A percentile compares a stretch with the other conserved stretches of the same genome.
These are phyloP conservation scores for Psylliodes chrysocephalus DNA, from an alignment of 2,888 invertebrate genomes.

Conservation along the genomic window DNA sequence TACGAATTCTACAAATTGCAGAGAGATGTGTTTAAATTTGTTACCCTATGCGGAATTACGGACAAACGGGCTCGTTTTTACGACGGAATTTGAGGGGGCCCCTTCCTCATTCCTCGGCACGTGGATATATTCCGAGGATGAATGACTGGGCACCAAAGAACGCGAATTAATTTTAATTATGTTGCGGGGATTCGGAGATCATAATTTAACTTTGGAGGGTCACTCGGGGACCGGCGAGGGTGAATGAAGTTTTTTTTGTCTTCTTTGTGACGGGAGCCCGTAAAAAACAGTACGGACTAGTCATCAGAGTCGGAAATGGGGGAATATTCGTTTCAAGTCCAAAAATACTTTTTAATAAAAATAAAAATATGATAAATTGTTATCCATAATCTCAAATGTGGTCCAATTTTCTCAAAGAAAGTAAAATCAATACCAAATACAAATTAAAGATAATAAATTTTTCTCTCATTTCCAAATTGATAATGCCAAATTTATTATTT, in stretches of 20 bases:
- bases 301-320: too few species aligned
- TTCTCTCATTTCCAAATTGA: too few species aligned
- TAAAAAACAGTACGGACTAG: background rate
- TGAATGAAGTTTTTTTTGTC: background rate
- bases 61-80: conserved; percentile 17
- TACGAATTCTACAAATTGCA: too few species aligned
- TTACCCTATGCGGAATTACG: conserved; percentile 23
- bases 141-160: conserved; percentile 21
- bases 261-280: background rate
- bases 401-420: too few species aligned
- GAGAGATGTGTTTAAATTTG: background rate
- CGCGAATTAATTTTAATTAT: conserved; percentile 29
- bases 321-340: too few species aligned
- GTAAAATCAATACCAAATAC: too few species aligned
- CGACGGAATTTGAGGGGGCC: conserved; percentile 19
- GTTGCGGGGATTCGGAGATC: conserved; percentile 4
- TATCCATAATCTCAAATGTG: too few species aligned
- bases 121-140: conserved; percentile 19
- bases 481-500: too few species aligned
- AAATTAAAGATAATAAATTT: too few species aligned
- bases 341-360: too few species aligned
- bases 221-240: background rate
- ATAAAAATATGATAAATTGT: too few species aligned
- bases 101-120: conserved; percentile 9
- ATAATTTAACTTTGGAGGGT: conserved; percentile 4